Evolutionary conservation across 1,140 invertebrate genomes (phyloP).

Genomic region (Drosophila pruinosa): DNA sequence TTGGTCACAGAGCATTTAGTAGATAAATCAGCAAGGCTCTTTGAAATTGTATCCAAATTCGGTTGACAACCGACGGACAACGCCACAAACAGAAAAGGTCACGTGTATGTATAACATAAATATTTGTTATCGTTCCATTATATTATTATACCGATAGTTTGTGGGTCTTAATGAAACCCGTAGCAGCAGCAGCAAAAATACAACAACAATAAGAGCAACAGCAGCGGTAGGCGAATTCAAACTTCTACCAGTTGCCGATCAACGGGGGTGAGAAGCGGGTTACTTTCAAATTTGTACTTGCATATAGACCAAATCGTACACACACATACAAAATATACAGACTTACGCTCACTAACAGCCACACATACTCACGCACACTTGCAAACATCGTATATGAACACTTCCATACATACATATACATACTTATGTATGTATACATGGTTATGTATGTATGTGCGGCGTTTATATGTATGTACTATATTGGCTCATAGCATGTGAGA

Average conservation of each 20-base stretch:
- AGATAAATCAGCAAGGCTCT: constrained; percentile 28
- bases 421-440: constrained; percentile 39
- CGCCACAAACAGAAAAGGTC: constrained; percentile 53
- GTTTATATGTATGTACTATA: constrained; percentile 39
- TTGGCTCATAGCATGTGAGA: constrained; percentile 45
- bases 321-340: constrained; percentile 20
- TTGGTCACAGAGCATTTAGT: not conserved
- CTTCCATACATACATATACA: constrained; percentile 44
- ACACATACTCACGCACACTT: constrained; percentile 2
- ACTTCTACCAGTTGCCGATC: constrained; percentile 58
- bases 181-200: constrained; percentile 7
- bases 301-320: constrained; percentile 74
- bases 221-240: constrained; percentile 38
- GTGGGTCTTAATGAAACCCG: constrained; percentile 39
- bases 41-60: constrained; percentile 27
- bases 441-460: constrained; percentile 3
- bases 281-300: constrained; percentile 78
- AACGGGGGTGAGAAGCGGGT: constrained; percentile 75
- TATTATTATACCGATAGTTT: constrained; percentile 48
- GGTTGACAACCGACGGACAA: constrained; percentile 36
- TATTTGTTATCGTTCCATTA: constrained; percentile 43
- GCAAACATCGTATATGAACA: constrained; percentile 28
- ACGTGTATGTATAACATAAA: constrained; percentile 76
- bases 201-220: not conserved
- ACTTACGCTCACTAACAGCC: constrained; percentile 15